These are phyloP conservation scores for Campoletis raptor DNA, from an alignment of 2,888 invertebrate species.

Conservation along the genomic window DNA sequence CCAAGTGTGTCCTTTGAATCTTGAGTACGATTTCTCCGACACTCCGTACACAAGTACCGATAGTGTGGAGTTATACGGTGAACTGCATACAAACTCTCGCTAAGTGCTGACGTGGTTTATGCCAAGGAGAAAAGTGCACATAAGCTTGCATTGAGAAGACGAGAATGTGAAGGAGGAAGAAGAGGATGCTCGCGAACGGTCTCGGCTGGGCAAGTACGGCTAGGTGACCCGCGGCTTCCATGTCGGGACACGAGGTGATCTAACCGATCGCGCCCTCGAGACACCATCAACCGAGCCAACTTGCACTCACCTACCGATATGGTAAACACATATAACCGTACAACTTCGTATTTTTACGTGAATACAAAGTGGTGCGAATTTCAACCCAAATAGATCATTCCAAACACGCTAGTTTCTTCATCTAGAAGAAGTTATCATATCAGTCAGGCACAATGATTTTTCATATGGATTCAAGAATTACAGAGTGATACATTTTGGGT, in stretches of 20 bases:
- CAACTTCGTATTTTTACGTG: not conserved
- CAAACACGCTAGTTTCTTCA: not conserved
- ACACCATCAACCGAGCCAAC: constrained; percentile 50
- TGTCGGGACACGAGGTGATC: constrained; percentile 79
- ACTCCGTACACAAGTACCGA: constrained; percentile 9
- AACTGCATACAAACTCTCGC: constrained; percentile 30
- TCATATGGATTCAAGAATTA: not conserved
- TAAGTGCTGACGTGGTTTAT: constrained; percentile 5
- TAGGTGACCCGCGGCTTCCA: constrained; percentile 79
- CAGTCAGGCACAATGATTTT: not conserved
- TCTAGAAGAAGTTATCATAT: not conserved
- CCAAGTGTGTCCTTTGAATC: not conserved
- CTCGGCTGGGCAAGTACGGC: constrained; percentile 71
- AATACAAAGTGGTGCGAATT: not conserved
- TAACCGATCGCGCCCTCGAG: constrained; percentile 80
- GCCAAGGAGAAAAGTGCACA: constrained; percentile 20
- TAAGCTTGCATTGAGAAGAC: constrained; percentile 27
- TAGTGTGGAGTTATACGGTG: constrained; percentile 3
- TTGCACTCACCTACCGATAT: not conserved
- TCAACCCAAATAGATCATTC: not conserved
- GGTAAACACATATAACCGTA: not conserved
- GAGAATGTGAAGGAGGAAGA: constrained; percentile 67
- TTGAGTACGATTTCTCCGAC: not conserved
- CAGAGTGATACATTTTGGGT: not conserved
- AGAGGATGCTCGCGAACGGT: constrained; percentile 65